These are phyloP conservation scores for Chrysomallon squamiferum DNA, from an alignment of 1,140 invertebrate genomes.

Conservation along the genomic window DNA sequence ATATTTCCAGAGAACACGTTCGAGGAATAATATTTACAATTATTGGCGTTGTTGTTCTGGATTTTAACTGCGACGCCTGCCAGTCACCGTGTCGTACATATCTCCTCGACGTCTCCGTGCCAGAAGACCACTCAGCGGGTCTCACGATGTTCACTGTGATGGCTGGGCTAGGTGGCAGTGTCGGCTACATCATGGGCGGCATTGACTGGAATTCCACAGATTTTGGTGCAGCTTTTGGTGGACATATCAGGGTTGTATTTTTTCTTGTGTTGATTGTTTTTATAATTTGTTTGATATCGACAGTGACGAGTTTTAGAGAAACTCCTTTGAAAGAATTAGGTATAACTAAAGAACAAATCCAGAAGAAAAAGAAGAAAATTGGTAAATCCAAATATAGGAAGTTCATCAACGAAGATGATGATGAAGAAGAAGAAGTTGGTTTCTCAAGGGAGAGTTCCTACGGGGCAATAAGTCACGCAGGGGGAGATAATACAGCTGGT, in stretches of 20 bases:
- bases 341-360: conserved; percentile 33
- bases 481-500: not conserved
- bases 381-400: conserved; percentile 53
- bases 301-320: conserved; percentile 57
- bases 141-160: conserved; percentile 95
- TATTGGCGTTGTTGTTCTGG: conserved; percentile 88
- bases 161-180: conserved; percentile 92
- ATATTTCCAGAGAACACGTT: conserved; percentile 31
- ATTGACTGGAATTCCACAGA: conserved; percentile 86
- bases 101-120: conserved; percentile 87
- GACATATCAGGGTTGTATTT: conserved; percentile 84
- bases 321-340: conserved; percentile 41
- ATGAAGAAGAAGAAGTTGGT: conserved; percentile 24
- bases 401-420: conserved; percentile 46
- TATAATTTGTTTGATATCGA: conserved; percentile 44
- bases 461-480: conserved; percentile 4
- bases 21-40: conserved; percentile 82
- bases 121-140: conserved; percentile 92
- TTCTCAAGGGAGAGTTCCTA: conserved; percentile 12
- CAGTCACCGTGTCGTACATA: conserved; percentile 93
- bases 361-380: conserved; percentile 57
- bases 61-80: conserved; percentile 95
- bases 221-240: conserved; percentile 72
- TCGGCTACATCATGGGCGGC: conserved; percentile 91
- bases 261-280: conserved; percentile 46